Evolutionary conservation across 2,888 invertebrate species (phyloP).

Genomic region (Timandra comae): DNA sequence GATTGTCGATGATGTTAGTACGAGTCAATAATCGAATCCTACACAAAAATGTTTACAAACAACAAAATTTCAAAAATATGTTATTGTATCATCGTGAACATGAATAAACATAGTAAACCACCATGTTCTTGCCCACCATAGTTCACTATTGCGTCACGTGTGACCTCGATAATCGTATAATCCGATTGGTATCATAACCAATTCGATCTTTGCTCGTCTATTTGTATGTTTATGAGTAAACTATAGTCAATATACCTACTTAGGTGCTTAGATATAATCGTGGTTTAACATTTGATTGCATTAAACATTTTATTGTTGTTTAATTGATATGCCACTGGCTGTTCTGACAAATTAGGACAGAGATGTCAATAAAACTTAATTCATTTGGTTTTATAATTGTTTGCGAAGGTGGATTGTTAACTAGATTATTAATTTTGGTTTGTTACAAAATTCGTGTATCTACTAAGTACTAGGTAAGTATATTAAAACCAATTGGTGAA

Average conservation of each 20-base stretch:
- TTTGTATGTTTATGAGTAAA: slow-evolving; percentile 28
- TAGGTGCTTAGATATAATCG: too few species aligned
- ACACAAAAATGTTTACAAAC: too few species aligned
- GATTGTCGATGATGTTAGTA: too few species aligned
- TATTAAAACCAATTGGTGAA: too few species aligned
- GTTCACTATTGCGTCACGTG: slow-evolving; percentile 34
- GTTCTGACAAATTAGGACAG: slow-evolving; percentile 8
- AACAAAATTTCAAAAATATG: too few species aligned
- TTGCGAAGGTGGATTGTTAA: too few species aligned
- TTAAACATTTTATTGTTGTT: slow-evolving; percentile 11
- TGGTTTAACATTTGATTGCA: slow-evolving; percentile 11
- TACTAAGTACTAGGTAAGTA: too few species aligned
- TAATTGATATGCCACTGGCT: slow-evolving; percentile 15
- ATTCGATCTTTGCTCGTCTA: slow-evolving; percentile 12
- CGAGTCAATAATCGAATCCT: too few species aligned
- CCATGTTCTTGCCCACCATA: not conserved
- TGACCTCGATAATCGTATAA: slow-evolving; percentile 34
- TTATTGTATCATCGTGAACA: not conserved
- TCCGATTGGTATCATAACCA: slow-evolving; percentile 16
- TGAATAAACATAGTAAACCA: slow-evolving; percentile 3
- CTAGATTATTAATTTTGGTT: too few species aligned
- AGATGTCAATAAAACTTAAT: not conserved
- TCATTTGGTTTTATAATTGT: too few species aligned
- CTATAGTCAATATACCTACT: slow-evolving; percentile 28
- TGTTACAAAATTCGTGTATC: too few species aligned